Conservation (phyloP, 1,140 invertebrate species). For the Ganaspis sp. region DNA sequence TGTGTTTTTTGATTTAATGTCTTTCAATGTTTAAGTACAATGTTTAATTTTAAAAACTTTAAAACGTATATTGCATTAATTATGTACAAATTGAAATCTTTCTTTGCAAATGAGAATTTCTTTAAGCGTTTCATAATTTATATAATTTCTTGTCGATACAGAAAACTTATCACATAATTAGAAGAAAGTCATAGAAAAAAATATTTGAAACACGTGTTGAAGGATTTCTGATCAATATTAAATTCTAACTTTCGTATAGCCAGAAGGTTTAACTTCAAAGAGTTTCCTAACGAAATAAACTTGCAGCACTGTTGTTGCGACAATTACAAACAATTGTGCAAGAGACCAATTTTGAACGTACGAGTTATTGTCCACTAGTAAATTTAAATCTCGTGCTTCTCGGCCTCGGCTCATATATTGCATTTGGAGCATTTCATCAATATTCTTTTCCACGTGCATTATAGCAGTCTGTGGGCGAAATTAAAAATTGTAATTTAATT, state of each 20-base stretch:
- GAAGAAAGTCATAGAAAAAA: neutral
- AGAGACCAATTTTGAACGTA: slow-evolving; percentile 93
- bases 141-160: no score
- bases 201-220: neutral
- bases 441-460: slow-evolving; percentile 86
- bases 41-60: no score
- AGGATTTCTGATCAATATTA: slow-evolving; percentile 60
- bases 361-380: slow-evolving; percentile 88
- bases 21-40: no score
- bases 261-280: slow-evolving; percentile 86
- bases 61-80: no score
- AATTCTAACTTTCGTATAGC: slow-evolving; percentile 79
- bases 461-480: slow-evolving; percentile 81
- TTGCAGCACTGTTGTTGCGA: slow-evolving; percentile 85
- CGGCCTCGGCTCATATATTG: slow-evolving; percentile 87
- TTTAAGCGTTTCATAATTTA: no score
- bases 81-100: no score
- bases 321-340: slow-evolving; percentile 89
- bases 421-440: slow-evolving; percentile 90
- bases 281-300: slow-evolving; percentile 93
- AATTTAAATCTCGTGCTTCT: slow-evolving; percentile 88
- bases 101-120: no score
- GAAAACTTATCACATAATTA: neutral
- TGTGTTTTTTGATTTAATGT: no score
- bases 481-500: neutral